Conservation (phyloP, 1,140 invertebrate species). For the Halyomorpha halys region DNA sequence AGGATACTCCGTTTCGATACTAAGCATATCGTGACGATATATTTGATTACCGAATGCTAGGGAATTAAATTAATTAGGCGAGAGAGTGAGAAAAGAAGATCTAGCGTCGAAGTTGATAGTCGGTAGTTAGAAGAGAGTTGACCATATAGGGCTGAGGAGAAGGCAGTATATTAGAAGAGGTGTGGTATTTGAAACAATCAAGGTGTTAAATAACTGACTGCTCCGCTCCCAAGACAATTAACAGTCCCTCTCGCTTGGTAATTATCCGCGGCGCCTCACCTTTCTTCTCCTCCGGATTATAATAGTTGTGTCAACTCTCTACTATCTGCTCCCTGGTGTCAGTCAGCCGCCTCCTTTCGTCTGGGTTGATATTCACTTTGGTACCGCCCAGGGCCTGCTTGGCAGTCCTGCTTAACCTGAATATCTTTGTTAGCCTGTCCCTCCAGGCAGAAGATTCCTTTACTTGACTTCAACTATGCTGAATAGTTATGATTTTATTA, state of each 20-base stretch:
- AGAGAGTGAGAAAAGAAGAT: not conserved
- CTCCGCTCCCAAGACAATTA: constrained; percentile 9
- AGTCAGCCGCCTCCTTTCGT: too few species aligned
- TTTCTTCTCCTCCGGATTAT: not conserved
- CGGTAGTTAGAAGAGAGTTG: too few species aligned
- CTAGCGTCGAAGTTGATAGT: too few species aligned
- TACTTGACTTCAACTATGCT: too few species aligned
- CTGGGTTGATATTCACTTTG: too few species aligned
- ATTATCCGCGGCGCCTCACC: constrained; percentile 3
- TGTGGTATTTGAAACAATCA: constrained; percentile 18
- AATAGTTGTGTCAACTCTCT: constrained; percentile 7
- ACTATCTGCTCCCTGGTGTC: not conserved
- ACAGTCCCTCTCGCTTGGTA: not conserved
- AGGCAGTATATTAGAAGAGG: constrained; percentile 11
- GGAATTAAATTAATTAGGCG: constrained; percentile 10
- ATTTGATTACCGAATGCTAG: not conserved
- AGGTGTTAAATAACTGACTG: constrained; percentile 15
- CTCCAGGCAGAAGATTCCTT: too few species aligned
- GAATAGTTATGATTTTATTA: too few species aligned
- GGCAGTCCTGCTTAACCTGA: too few species aligned
- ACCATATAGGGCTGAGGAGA: not conserved
- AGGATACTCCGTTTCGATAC: too few species aligned
- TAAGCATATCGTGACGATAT: too few species aligned
- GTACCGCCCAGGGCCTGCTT: too few species aligned
- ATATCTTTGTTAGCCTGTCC: too few species aligned